Evolutionary conservation across 2,797 vertebrate species (phyloP).

Genomic region (Myiotriccus ornatus): DNA sequence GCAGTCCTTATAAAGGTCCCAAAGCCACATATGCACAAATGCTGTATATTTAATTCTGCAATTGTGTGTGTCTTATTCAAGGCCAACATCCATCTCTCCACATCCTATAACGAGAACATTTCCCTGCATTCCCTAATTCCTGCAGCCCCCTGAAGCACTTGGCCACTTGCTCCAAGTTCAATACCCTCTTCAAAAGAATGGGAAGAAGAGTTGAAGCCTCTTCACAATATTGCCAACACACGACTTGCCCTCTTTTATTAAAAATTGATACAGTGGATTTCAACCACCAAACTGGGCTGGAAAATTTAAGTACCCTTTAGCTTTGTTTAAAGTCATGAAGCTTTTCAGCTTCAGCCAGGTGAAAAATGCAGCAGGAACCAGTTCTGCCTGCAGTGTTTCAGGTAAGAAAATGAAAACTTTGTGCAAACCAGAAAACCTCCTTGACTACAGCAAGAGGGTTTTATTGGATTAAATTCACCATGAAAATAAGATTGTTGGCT

Average conservation of each 20-base stretch:
- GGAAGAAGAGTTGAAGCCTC: not conserved
- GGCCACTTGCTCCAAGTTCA: not conserved
- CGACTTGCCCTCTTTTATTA: not conserved
- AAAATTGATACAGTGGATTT: not conserved
- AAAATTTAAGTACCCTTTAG: not conserved
- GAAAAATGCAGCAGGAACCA: not conserved
- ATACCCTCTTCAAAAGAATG: not conserved
- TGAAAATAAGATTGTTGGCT: not conserved
- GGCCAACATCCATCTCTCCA: not conserved
- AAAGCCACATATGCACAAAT: rapidly evolving
- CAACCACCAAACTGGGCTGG: not conserved
- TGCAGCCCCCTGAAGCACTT: not conserved
- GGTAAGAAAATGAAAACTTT: not conserved
- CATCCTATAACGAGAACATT: too few species aligned
- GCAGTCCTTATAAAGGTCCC: not conserved
- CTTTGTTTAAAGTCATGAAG: not conserved
- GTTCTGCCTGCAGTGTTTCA: not conserved
- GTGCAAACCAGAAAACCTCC: not conserved
- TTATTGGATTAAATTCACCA: slow-evolving; percentile 20
- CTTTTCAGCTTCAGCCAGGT: not conserved
- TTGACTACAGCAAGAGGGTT: not conserved
- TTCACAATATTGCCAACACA: not conserved
- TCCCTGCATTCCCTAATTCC: not conserved
- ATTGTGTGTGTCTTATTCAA: not conserved
- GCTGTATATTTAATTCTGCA: not conserved